Percentiles rank a stretch among this genome's conserved stretches.
Conservation (phyloP, 2,113 vertebrate species). For the Zeus faber region DNA sequence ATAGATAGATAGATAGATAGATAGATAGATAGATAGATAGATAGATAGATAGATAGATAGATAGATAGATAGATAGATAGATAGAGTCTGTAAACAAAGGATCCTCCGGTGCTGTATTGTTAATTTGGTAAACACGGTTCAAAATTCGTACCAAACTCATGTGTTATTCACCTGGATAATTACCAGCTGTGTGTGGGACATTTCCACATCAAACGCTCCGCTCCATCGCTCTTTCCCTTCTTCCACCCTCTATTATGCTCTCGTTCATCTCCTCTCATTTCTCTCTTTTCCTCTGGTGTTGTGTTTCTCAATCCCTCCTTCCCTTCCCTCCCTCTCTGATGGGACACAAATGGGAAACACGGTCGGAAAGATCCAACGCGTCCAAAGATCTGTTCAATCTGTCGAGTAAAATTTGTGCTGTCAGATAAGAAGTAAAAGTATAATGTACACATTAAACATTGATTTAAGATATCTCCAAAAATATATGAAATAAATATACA, state of each 20-base stretch:
- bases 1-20: background rate
- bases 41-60: background rate
- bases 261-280: background rate
- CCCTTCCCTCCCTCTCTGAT: conserved; percentile 14
- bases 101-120: background rate
- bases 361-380: too few relatives aligned
- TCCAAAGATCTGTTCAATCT: too few relatives aligned
- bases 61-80: conserved; percentile 9
- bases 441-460: too few relatives aligned
- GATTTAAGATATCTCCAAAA: too few relatives aligned
- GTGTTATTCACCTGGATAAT: conserved; percentile 66
- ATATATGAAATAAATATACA: too few relatives aligned
- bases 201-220: conserved; percentile 70
- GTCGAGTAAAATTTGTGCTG: too few relatives aligned
- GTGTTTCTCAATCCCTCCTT: conserved; percentile 12
- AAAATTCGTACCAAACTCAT: conserved; percentile 47
- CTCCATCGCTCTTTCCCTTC: background rate
- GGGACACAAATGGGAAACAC: too few relatives aligned
- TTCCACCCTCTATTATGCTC: background rate
- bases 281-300: background rate
- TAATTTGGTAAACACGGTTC: too few relatives aligned
- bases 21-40: background rate
- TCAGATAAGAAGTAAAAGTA: too few relatives aligned
- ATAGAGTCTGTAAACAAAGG: conserved; percentile 22
- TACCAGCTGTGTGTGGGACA: conserved; percentile 34